Conservation (phyloP, 2,797 vertebrate genomes). For the Phataginus tetradactyla region DNA sequence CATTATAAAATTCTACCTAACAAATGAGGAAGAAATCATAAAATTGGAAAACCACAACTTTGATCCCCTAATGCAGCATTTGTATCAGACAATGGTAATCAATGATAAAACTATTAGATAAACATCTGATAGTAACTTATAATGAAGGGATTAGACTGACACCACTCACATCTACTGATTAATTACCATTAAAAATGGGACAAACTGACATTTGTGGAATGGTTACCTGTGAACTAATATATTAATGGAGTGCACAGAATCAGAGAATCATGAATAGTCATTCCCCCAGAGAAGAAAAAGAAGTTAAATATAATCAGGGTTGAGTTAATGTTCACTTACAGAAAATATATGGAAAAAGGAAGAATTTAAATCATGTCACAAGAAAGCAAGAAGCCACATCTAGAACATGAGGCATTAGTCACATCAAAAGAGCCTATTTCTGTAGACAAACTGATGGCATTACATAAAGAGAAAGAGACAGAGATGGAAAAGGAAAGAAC, state of each 20-base stretch:
- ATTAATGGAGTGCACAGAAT: not conserved
- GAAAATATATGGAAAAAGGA: not conserved
- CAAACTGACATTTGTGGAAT: not conserved
- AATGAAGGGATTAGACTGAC: not conserved
- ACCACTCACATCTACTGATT: not conserved
- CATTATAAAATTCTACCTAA: not conserved
- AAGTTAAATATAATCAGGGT: not conserved
- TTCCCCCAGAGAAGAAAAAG: not conserved
- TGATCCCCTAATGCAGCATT: not conserved
- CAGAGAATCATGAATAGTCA: not conserved
- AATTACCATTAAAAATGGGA: not conserved
- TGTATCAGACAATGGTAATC: not conserved
- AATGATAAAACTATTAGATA: not conserved
- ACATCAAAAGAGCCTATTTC: not conserved
- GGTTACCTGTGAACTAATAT: not conserved
- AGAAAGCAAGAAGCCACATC: not conserved
- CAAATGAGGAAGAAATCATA: not conserved
- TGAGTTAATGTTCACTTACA: not conserved
- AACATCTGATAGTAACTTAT: not conserved
- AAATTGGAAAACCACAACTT: not conserved
- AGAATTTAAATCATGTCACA: not conserved
- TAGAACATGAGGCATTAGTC: not conserved
- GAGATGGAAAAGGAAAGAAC: not conserved
- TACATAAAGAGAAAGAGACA: not conserved
- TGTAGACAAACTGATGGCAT: not conserved